Percentiles rank a stretch among this genome's conserved stretches.
These are phyloP conservation scores for Trachelus troglodyta DNA, from an alignment of 2,888 invertebrate species.

Conservation along the genomic window DNA sequence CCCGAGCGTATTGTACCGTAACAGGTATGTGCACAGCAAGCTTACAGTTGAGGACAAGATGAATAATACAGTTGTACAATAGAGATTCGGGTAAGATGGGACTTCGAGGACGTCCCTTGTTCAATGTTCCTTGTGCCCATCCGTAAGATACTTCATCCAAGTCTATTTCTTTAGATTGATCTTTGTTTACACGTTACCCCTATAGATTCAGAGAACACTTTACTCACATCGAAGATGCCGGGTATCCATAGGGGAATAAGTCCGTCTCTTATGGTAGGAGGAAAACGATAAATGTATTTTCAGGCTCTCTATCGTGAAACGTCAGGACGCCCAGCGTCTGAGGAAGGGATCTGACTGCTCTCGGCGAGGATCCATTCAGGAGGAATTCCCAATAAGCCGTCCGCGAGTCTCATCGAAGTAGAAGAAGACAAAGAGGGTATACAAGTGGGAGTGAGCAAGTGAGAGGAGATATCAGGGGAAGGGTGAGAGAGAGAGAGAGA, in stretches of 20 bases:
- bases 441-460: background rate
- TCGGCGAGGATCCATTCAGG: background rate
- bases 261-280: background rate
- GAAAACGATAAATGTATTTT: background rate
- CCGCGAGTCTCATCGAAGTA: background rate
- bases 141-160: background rate
- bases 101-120: background rate
- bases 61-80: background rate
- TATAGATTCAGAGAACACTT: background rate
- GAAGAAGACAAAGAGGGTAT: background rate
- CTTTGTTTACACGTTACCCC: background rate
- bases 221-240: background rate
- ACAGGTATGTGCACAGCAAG: background rate
- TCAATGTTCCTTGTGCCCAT: background rate
- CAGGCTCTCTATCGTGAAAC: background rate
- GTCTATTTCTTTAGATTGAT: background rate
- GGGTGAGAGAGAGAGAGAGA: constrained; percentile 8
- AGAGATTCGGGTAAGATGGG: background rate
- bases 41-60: background rate
- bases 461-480: background rate
- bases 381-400: background rate
- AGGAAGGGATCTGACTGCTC: background rate
- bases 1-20: background rate
- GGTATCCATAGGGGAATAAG: background rate
- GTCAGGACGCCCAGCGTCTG: background rate